Base-by-base conservation (phyloP, 2,888 invertebrate genomes). In the Lasioglossum vierecki region DNA sequence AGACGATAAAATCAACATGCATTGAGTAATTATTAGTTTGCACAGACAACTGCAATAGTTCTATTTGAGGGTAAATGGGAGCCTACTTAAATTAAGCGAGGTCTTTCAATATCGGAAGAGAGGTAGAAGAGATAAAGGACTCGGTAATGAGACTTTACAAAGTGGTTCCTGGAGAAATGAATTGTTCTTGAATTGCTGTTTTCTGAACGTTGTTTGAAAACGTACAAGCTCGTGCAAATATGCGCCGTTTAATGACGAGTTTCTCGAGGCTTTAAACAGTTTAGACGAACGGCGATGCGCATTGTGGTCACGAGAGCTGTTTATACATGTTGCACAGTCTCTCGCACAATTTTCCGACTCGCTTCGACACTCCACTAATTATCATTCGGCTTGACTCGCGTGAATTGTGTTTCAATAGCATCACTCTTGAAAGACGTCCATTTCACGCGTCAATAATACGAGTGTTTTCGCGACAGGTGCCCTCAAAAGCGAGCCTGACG, bases 401-500 rank as follows among this genome's bases (percentile, higher is more conserved):
- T 1, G 60, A 76, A 76, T 66, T 66, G n/a, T 46, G n/a, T 66
- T 35, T 46, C 41, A n/a, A n/a, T 13, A 15, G 46, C n/a, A 15
- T 0, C 1, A 0, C 8, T 0, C 70, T 70, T 30, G 9, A 3
- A 30, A 22, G n/a, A 30, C n/a, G 8, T 74, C 70, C 60, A 72
- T 70, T 74, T 74, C n/a, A 46, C 13, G 2, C 4, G 15, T 22
- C 76, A 80, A 57, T 82, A 70, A 57, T 13, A 63, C 18, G 41
- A 22, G 15, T 68, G 44, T 86, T 72, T 35, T 70, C 75, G 68
- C 57, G 70, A 66, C 39, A 89, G 88, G 83, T 87, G 11, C 68
- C 73, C 11, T 35, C 78, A 49, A 79, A 78, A 35, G 76, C 68
- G 39, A 83, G 26, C 15, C 63, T 22, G 18, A 41, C 72, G 22